Base-by-base conservation (phyloP, 2,113 vertebrate species). In the Tichodroma muraria region DNA sequence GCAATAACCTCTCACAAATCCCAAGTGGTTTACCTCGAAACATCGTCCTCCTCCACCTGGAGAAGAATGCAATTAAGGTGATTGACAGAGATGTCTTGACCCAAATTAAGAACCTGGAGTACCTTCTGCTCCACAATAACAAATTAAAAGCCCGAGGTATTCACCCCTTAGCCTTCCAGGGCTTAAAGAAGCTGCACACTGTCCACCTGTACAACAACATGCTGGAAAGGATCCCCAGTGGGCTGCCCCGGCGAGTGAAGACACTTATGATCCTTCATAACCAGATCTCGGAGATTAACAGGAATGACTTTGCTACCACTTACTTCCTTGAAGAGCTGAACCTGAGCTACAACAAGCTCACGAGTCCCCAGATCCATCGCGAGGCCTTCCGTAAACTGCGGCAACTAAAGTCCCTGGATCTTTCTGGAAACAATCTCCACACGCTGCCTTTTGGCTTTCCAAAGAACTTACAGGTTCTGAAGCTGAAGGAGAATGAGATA, bases 261-360 rank as follows among this genome's bases (percentile, higher is more conserved):
- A 99, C 98, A 6, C 98, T 99, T 27, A 99, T 99, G 98, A 97
- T 99, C 64, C 98, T 99, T 42, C 99, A 99, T 94, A 99, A 99
- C 95, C 97, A 97, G 85, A 99, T 99, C 90, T 93, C 98, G 0
- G 99, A 99, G 96, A 98, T 99, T 27, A 98, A 98, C 85, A 99
- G 99, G 47, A 98, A 99, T 12, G 99, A 99, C 97, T 98, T 99
- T 61, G 97, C 98, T 54, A 95, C 98, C 66, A 98, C 99, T 37
- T 99, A 99, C 97, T 98, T 99, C 60, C 98, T 99, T 75, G 99
- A 98, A 9, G 99, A 99, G 96, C 98, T 99, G 85, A 99, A 99
- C 96, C 98, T 99, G 69, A 99, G 99, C 97, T 99, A 99, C 98
- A 99, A 99, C 97, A 98, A 98, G 91, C 98, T 99, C 93, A 99